Conservation (phyloP, 2,113 vertebrate species). For the Psilopogon haemacephalus region DNA sequence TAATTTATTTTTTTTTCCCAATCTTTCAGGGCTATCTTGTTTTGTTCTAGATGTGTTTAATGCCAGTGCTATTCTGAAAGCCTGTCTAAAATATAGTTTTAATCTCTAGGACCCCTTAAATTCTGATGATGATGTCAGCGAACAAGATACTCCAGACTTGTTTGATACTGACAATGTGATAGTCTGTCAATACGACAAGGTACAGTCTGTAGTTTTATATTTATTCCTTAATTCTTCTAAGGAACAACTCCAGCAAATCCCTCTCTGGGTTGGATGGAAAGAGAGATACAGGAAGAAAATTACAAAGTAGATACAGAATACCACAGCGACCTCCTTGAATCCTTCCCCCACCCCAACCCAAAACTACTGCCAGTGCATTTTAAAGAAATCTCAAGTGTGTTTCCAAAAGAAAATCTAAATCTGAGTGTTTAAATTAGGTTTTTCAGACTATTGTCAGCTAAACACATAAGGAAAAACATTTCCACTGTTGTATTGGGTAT, state of each 20-base stretch:
- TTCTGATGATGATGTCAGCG: slow-evolving; percentile 94
- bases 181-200: slow-evolving; percentile 98
- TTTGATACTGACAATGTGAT: slow-evolving; percentile 97
- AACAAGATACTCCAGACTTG: slow-evolving; percentile 92
- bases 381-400: not conserved
- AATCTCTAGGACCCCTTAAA: slow-evolving; percentile 90
- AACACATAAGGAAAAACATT: no score
- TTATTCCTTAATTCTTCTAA: not conserved
- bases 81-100: not conserved
- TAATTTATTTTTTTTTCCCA: not conserved
- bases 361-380: not conserved
- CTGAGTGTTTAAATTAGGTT: slow-evolving; percentile 2
- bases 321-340: no score
- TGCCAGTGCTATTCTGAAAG: not conserved
- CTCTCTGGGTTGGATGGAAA: no score
- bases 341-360: no score
- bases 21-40: not conserved
- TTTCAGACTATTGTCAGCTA: no score
- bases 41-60: not conserved
- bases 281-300: no score
- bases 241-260: not conserved
- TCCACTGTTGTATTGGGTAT: no score
- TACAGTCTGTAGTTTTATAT: slow-evolving; percentile 61
- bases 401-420: not conserved
- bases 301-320: no score